Percentiles rank a stretch among this genome's conserved stretches.
Evolutionary conservation across 2,113 vertebrate species (phyloP).

Genomic region (Plestiodon gilberti): DNA sequence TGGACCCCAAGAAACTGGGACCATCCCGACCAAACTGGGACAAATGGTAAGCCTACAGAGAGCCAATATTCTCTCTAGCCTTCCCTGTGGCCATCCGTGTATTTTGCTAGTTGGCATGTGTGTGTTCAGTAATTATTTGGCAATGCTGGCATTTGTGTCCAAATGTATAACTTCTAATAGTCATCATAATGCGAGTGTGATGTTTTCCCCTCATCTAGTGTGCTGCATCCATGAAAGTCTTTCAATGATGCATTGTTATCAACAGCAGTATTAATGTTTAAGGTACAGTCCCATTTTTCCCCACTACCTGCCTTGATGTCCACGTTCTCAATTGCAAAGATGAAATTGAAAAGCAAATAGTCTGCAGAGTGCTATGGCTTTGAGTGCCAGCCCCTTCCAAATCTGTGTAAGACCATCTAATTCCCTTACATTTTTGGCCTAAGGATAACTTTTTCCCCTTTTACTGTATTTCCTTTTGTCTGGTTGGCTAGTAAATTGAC

Average conservation of each 20-base stretch:
- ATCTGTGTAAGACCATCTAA: constrained; percentile 64
- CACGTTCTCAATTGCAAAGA: constrained; percentile 37
- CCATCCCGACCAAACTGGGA: too few species aligned
- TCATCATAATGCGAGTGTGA: not conserved
- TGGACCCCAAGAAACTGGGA: too few species aligned
- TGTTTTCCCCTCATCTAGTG: not conserved
- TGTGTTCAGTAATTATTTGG: not conserved
- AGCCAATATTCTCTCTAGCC: constrained; percentile 2
- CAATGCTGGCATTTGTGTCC: not conserved
- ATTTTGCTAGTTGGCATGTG: not conserved
- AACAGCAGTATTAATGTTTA: not conserved
- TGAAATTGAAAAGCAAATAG: constrained; percentile 42
- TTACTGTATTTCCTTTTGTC: constrained; percentile 74
- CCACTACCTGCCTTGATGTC: constrained; percentile 19
- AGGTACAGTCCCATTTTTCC: not conserved
- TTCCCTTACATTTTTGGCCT: constrained; percentile 68
- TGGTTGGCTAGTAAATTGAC: constrained; percentile 78
- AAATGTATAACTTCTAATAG: not conserved
- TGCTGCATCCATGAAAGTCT: not conserved
- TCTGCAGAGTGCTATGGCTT: constrained; percentile 12
- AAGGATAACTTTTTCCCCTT: constrained; percentile 67
- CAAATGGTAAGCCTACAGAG: too few species aligned
- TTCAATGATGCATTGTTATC: not conserved
- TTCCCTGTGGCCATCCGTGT: not conserved
- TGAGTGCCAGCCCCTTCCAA: constrained; percentile 66